A percentile compares a stretch with the other conserved stretches of the same genome.
phyloP scores from a whole-genome alignment of 1,140 invertebrate genomes.

The Pseudomyrmex sp. region DNA sequence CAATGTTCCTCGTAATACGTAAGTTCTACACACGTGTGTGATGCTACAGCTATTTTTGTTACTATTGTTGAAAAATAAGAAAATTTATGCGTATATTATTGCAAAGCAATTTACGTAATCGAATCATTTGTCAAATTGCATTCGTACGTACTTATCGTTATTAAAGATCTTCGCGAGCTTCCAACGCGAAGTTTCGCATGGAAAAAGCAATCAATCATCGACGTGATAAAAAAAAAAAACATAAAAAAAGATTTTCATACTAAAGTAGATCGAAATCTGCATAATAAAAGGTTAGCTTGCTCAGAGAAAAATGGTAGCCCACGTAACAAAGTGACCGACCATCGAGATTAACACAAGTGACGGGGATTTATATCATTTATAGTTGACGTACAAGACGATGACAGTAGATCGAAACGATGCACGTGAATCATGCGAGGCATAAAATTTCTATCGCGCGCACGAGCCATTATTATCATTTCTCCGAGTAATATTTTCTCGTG shows the following conservation, averaged over 20 bases:
- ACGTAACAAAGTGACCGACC: background rate
- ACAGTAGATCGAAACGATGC: too few species aligned
- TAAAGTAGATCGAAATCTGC: slow-evolving; percentile 24
- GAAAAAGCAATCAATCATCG: background rate
- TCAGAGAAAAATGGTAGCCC: background rate
- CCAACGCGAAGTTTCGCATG: background rate
- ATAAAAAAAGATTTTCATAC: background rate
- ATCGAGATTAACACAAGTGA: too few species aligned
- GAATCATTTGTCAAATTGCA: background rate
- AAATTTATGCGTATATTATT: background rate
- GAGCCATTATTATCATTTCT: too few species aligned
- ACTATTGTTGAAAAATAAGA: background rate
- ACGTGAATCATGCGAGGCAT: too few species aligned
- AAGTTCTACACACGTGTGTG: slow-evolving; percentile 13
- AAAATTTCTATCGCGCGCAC: too few species aligned
- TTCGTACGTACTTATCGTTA: background rate
- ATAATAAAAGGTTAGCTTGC: background rate
- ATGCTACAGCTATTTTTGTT: too few species aligned
- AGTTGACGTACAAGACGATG: too few species aligned
- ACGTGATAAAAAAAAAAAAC: background rate
- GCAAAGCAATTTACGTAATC: background rate
- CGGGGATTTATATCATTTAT: too few species aligned
- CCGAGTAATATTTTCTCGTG: too few species aligned
- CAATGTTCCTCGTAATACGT: background rate
- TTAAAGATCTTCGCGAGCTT: background rate